Base-by-base conservation (phyloP, 2,113 vertebrate genomes). In the Sciurus niger region DNA sequence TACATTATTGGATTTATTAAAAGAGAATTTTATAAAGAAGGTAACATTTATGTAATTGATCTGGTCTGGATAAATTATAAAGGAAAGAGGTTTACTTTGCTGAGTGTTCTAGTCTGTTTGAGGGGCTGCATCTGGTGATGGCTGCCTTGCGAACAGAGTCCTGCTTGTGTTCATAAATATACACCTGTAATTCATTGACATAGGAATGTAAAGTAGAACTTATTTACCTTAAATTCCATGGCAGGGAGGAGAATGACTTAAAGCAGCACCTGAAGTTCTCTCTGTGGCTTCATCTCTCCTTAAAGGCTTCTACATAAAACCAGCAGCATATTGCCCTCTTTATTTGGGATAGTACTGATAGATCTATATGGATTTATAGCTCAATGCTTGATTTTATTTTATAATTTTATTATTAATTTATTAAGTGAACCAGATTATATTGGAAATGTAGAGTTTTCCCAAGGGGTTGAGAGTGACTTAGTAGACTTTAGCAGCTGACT, bases 291-390 rank as follows among this genome's bases (percentile, higher is more conserved):
- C 24, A 63, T 53, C 25, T 96, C 43, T 87, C 17, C 24, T 82
- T 80, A 72, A 78, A 87, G 51, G 28, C 9, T 16, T 90, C 22
- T 40, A 12, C 6, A 14, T 82, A 82, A 96, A 55, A 78, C 13
- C 37, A 60, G 4, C 60, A 51, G 63, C 83, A 34, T 2, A 37
- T 53, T 32, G 22, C 72, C 74, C 25, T 92, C 16, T 76, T 79
- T 86, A 58, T 68, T 73, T 65, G n/a, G 16, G 14, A 65, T 37
- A 73, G 6, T 80, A 80, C 37, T 79, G 24, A 68, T 17, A 93
- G 34, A 37, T 72, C 17, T 37, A 67, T 89, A 77, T 95, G 67
- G 84, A 94, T 80, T 92, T 96, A 76, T 10, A 72, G 28, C 51
- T 95, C 32, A 92, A 0, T 76, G 22, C 6, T 86, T 84, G 70